Base-by-base conservation (phyloP, 2,797 vertebrate species). In the Neoniphon sammara region DNA sequence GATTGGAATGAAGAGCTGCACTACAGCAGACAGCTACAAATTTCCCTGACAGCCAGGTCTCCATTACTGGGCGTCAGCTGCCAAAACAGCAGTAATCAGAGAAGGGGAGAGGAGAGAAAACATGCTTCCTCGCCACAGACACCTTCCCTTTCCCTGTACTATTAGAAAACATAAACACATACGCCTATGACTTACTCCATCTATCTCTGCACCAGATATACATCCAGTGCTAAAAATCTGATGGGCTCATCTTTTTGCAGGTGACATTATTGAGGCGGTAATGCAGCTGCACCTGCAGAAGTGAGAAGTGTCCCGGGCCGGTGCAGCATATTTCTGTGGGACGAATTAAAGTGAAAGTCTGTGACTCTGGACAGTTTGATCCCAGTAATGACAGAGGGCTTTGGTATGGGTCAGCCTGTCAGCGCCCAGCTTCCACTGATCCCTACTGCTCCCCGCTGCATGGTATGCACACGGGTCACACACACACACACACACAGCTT, bases 1-100 rank as follows among this genome's bases (percentile, higher is more conserved):
- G 91, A 93, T 93, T 92, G 94, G 91, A 92, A 92, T 88, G 91
- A 87, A 94, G 93, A 93, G 90, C 88, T 85, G 88, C 76, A 85
- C 89, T 78, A 85, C 85, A 87, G 93, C 91, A 92, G 93, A 93
- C 88, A 91, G 93, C 93, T 91, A 92, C 93, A 92, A 93, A 95
- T 92, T 93, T 93, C 88, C 86, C 93, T 94, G 93, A 93, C 93
- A 93, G 94, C 88, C 92, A 91, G 60, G 90, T 87, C 93, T 93
- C 93, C 86, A 86, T 93, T 93, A 92, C 93, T 74, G 72, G 90
- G 85, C 83, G 87, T 91, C 93, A 92, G 91, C 91, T 94, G 93
- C 93, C 94, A 94, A 94, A 94, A 92, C 91, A 92, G 91, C 91
- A 69, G 88, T 87, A 91, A 91, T 88, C 85, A 90, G 93, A 93